Base-by-base conservation (phyloP, 1,140 invertebrate genomes). In the Ips typographus region DNA sequence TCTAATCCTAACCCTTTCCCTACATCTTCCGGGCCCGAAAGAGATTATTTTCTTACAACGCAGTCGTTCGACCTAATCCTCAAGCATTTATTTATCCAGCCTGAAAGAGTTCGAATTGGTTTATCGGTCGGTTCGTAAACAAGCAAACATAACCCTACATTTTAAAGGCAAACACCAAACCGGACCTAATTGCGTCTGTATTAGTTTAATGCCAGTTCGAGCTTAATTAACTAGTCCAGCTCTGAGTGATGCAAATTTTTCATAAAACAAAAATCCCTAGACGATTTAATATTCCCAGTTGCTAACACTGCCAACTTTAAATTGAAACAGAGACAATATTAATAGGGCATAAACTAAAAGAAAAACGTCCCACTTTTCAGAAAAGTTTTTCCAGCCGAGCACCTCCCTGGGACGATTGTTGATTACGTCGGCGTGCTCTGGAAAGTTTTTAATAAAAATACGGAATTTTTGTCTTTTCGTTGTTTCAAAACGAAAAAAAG, bases 251-350 rank as follows among this genome's bases (percentile, higher is more conserved):
- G 22, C 22, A 49, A 49, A 22, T 49, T 49, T 49, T 49, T 49
- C 7, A 49, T 49, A 49, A 49, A 22, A 22, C 22, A 22, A 67
- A 67, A 68, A 68, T 68, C 57, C 47, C 66, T 55, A 36, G 64
- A 38, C 66, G 59, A 68, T 68, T 68, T 68, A 68, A 68, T 61
- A 68, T 68, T 68, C 66, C 66, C 66, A 68, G 66, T 68, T 37
- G 66, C 57, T 68, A 68, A 61, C 37, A 68, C 47, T 52, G 58
- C 57, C 66, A 68, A 68, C 49, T 68, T 68, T 68, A 68, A 68
- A 68, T 68, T 68, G 66, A 68, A 68, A 68, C 64, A 68, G 57
- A 68, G 66, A 68, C 66, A 68, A 68, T 68, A 68, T 68, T 68
- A 68, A 68, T 60, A 68, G 66, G 56, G 66, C 47, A 68, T 68